A percentile compares a stretch with the other conserved stretches of the same genome.
Conservation (phyloP, 1,140 invertebrate genomes). For the Tetramorium simillimum region DNA sequence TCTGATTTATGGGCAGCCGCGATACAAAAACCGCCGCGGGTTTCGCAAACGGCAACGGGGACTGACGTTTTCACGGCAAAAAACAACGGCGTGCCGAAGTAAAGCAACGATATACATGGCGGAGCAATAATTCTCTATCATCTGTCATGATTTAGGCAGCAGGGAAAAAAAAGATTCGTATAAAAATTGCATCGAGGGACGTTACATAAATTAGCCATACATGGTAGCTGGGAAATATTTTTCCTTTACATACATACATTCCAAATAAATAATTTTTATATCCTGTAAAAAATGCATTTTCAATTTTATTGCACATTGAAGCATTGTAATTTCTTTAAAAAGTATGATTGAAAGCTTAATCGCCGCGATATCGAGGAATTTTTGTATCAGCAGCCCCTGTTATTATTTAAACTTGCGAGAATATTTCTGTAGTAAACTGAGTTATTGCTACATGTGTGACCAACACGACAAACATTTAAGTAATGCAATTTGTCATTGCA, state of each 20-base stretch:
- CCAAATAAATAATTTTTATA: background rate
- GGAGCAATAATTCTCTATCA: constrained; percentile 25
- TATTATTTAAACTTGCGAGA: background rate
- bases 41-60: constrained; percentile 30
- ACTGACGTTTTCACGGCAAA: constrained; percentile 36
- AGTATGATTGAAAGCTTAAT: background rate
- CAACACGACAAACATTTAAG: constrained; percentile 30
- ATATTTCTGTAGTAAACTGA: constrained; percentile 10
- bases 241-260: background rate
- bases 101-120: constrained; percentile 39
- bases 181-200: background rate
- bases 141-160: constrained; percentile 14
- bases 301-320: background rate
- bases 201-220: background rate
- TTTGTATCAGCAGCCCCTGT: background rate
- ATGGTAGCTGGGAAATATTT: background rate
- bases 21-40: constrained; percentile 55
- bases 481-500: constrained; percentile 37
- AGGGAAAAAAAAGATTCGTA: background rate
- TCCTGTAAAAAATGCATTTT: background rate
- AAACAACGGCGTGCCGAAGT: constrained; percentile 30
- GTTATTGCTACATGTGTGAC: background rate
- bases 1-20: constrained; percentile 62
- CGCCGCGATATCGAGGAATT: background rate
- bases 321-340: background rate